Evolutionary conservation across 2,888 invertebrate genomes (phyloP).

Genomic region (Rotaria socialis): DNA sequence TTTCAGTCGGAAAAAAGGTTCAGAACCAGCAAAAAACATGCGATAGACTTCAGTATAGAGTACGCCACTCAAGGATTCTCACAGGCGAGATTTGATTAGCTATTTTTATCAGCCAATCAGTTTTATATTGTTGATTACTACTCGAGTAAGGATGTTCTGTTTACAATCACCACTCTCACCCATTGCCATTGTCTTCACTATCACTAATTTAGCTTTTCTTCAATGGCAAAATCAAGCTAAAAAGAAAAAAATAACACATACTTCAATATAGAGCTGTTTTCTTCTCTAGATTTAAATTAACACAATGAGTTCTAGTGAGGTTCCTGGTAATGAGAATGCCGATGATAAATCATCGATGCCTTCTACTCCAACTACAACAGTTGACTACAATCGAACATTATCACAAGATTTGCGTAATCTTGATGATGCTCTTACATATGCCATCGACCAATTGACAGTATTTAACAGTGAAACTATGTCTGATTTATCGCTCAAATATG

Average conservation of each 20-base stretch:
- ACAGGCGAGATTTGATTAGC: neutral
- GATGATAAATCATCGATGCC: neutral
- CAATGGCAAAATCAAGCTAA: neutral
- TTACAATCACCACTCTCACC: neutral
- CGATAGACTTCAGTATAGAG: neutral
- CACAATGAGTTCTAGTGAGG: neutral
- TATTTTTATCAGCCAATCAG: neutral
- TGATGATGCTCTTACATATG: neutral
- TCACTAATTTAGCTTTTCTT: neutral
- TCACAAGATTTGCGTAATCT: slow-evolving; percentile 7
- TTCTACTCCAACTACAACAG: neutral
- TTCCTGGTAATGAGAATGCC: neutral
- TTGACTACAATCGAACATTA: neutral
- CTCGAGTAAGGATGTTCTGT: neutral
- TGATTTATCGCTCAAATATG: neutral
- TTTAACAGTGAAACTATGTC: slow-evolving; percentile 9
- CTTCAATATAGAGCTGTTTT: neutral
- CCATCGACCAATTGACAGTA: slow-evolving; percentile 10
- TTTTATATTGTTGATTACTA: slow-evolving; percentile 15
- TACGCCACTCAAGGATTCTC: neutral
- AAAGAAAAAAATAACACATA: no score
- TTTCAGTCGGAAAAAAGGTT: neutral
- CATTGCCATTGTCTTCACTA: neutral
- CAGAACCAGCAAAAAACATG: no score
- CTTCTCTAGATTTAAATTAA: neutral